These are phyloP conservation scores for Brienomyrus longianalis DNA, from an alignment of 2,113 vertebrate genomes.

Conservation along the genomic window DNA sequence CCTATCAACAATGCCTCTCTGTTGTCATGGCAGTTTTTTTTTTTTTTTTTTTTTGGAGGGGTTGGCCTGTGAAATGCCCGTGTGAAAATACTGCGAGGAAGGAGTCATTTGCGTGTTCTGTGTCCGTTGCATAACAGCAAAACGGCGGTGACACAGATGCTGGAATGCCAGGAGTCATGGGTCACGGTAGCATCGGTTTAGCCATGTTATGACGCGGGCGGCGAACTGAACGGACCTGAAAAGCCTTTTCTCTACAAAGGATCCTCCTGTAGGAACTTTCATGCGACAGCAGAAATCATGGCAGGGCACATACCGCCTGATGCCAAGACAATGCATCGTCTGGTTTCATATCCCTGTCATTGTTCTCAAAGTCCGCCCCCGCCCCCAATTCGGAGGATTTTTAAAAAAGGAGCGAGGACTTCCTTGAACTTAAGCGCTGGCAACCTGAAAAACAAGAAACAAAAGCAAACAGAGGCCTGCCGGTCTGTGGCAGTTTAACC, in stretches of 20 bases:
- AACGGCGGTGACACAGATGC: constrained; percentile 35
- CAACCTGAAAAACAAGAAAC: constrained; percentile 21
- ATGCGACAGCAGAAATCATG: neutral
- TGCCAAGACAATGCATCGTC: constrained; percentile 19
- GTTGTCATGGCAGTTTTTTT: constrained; percentile 28
- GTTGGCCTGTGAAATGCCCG: constrained; percentile 35
- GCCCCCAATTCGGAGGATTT: neutral
- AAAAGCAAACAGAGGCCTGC: constrained; percentile 28
- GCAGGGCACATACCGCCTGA: neutral
- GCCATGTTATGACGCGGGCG: neutral
- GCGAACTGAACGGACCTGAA: neutral
- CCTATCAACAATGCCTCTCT: constrained; percentile 10
- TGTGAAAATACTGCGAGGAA: constrained; percentile 41
- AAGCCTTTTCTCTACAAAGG: neutral
- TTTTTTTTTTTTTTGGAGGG: constrained; percentile 16
- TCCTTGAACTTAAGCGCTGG: neutral
- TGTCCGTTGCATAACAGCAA: constrained; percentile 30
- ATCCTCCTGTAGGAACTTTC: neutral
- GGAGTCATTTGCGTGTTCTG: constrained; percentile 30
- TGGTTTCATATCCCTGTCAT: constrained; percentile 24
- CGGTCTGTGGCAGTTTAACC: constrained; percentile 39
- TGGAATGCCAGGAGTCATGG: constrained; percentile 15
- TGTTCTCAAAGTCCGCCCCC: neutral
- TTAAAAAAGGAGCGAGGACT: neutral
- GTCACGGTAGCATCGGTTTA: constrained; percentile 11